Percentiles rank a stretch among this genome's conserved stretches.
These are phyloP conservation scores for Cheilosia vernalis DNA, from an alignment of 2,888 invertebrate genomes.

Conservation along the genomic window DNA sequence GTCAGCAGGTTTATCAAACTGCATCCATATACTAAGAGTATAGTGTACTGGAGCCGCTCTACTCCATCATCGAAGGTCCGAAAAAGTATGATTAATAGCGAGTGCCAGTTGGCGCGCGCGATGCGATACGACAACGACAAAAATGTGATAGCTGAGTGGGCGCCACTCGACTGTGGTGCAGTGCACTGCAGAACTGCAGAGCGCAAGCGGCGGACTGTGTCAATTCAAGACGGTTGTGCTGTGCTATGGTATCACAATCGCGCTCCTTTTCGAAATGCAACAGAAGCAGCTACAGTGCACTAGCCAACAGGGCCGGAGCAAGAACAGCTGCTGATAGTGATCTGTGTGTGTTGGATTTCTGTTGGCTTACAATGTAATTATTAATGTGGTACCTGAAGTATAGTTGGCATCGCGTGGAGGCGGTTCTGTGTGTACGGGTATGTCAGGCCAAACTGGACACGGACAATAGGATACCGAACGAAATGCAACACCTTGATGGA, in stretches of 20 bases:
- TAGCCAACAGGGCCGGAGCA: background rate
- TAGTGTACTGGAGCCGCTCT: background rate
- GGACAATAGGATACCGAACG: constrained; percentile 53
- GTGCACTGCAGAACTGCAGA: constrained; percentile 27
- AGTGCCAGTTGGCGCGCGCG: constrained; percentile 69
- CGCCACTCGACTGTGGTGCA: constrained; percentile 66
- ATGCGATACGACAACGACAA: constrained; percentile 65
- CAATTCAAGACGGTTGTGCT: constrained; percentile 52
- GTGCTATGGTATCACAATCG: constrained; percentile 17
- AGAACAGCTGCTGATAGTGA: constrained; percentile 66
- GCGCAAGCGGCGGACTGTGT: constrained; percentile 62
- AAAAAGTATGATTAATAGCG: constrained; percentile 73
- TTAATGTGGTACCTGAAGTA: constrained; percentile 63
- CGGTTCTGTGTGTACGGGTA: constrained; percentile 11
- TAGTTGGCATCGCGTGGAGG: constrained; percentile 53
- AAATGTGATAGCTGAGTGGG: constrained; percentile 73
- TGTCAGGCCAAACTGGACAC: constrained; percentile 39
- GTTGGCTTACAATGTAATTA: constrained; percentile 69
- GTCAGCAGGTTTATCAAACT: constrained; percentile 49
- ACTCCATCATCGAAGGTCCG: constrained; percentile 66
- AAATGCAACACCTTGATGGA: constrained; percentile 33
- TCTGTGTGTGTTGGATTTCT: constrained; percentile 60
- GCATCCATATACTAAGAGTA: background rate
- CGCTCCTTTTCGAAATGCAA: constrained; percentile 29
- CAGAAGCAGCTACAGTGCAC: constrained; percentile 39